Conservation (phyloP, 2,113 vertebrate genomes). For the Vidua chalybeata region DNA sequence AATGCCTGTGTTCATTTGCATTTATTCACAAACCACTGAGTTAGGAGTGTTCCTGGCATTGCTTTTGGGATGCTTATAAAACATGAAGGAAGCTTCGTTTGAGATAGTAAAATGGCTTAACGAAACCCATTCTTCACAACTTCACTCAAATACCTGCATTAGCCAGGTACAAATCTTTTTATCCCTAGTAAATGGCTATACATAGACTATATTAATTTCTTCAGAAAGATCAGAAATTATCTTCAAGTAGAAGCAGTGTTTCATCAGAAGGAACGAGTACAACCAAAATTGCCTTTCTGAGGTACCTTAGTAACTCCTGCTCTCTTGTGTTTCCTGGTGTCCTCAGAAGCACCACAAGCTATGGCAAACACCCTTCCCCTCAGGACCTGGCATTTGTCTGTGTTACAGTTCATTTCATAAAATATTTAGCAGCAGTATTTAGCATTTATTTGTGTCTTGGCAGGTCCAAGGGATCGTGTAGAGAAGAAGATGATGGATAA, state of each 20-base stretch:
- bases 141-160: background rate
- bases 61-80: background rate
- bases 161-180: background rate
- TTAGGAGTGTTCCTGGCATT: background rate
- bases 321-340: background rate
- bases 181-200: background rate
- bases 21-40: background rate
- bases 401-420: background rate
- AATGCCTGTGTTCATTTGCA: background rate
- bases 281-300: background rate
- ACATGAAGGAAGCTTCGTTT: background rate
- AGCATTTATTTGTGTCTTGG: background rate
- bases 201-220: background rate
- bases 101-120: background rate
- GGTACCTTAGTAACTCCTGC: background rate
- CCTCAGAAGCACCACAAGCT: background rate
- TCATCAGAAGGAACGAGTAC: background rate
- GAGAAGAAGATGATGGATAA: background rate
- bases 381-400: background rate
- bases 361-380: background rate
- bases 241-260: background rate
- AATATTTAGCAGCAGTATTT: background rate
- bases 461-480: fast-evolving
- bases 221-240: background rate
- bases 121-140: background rate